Conservation (phyloP, 37 sponge, comb jelly and placozoan genomes). For the Lycopodina hypogea region DNA sequence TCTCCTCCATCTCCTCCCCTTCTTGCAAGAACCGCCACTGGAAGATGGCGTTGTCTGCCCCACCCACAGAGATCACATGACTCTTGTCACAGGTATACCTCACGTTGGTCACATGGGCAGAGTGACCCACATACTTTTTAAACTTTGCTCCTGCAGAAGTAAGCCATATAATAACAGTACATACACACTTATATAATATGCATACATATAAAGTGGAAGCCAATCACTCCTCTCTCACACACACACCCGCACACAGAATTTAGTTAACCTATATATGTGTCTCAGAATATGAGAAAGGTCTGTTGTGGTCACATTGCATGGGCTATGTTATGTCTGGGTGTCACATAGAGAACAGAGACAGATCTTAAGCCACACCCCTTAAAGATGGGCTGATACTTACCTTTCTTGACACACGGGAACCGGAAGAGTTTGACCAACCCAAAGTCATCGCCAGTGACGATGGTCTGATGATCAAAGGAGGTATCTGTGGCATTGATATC, state of each 20-base stretch:
- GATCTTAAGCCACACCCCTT: too few species aligned
- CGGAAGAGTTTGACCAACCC: conserved; percentile 94
- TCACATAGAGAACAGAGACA: too few species aligned
- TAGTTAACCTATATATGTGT: too few species aligned
- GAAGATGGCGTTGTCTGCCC: conserved; percentile 93
- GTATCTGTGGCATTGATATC: conserved; percentile 89
- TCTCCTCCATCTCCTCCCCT: conserved; percentile 32
- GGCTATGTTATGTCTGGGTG: too few species aligned
- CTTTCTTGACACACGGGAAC: conserved; percentile 87
- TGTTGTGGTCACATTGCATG: too few species aligned
- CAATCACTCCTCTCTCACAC: too few species aligned
- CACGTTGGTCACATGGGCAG: conserved; percentile 98
- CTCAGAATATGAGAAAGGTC: too few species aligned
- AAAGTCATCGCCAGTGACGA: conserved; percentile 98
- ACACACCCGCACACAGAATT: too few species aligned
- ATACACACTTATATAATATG: too few species aligned
- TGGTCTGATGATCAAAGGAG: conserved; percentile 59
- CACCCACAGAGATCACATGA: conserved; percentile 86
- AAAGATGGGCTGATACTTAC: too few species aligned
- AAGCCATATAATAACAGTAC: background rate
- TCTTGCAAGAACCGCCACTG: conserved; percentile 85
- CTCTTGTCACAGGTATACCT: conserved; percentile 71
- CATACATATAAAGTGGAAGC: too few species aligned
- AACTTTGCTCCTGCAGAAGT: conserved; percentile 85
- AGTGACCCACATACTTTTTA: conserved; percentile 90